Base-by-base conservation (phyloP, 2,888 invertebrate species). In the Cataglyphis altisquamis region DNA sequence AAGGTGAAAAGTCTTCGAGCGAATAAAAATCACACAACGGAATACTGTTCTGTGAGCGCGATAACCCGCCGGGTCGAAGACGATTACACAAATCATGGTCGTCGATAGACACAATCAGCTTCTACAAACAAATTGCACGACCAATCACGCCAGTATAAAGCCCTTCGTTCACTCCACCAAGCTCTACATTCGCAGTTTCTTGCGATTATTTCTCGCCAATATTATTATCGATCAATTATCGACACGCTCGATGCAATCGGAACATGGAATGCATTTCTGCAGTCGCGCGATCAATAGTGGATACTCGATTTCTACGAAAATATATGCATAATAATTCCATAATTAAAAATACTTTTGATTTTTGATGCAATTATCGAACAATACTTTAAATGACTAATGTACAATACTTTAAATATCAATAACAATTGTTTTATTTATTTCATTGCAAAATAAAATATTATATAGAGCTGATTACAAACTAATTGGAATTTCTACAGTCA, bases 51-150 rank as follows among this genome's bases (percentile, higher is more conserved):
- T 68, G 72, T 75, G 72, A 73, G 63, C 45, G 83, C 87, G 92
- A 92, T 92, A 92, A 91, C 88, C 88, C 82, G 55, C 12, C 67
- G 84, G 83, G 83, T 87, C 82, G 75, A 84, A 86, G 81, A 83
- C 74, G 85, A 86, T 90, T 87, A 84, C 87, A 84, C 87, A 68
- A 89, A 88, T 87, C 87, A 88, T 84, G 85, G 87, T 84, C 84
- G 87, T 89, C 84, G 88, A 90, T 89, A 88, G 87, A 86, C 84
- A 48, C 73, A 88, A 87, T 87, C 87, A 75, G 82, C 89, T 74
- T 89, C 90, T 89, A 89, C 88, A 89, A 92, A 91, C 88, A 89
- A 90, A 90, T 89, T 86, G 85, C 74, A 68, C 57, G 82, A 86
- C 84, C 85, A 80, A 80, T 88, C 84, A 82, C 66, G 73, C 68